Conservation (phyloP, 2,113 vertebrate genomes). For the Anhinga rufa region DNA sequence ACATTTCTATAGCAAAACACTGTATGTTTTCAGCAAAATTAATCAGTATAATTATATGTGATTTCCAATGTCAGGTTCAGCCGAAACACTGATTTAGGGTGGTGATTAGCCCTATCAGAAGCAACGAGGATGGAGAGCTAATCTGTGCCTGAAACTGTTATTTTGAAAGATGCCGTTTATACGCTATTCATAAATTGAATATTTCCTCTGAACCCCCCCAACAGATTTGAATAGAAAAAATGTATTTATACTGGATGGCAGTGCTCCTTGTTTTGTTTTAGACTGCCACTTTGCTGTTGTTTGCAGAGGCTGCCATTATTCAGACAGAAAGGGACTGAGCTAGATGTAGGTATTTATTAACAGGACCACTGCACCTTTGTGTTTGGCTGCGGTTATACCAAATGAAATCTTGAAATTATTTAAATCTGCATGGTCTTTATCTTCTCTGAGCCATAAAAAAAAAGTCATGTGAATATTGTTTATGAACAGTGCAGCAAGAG, state of each 20-base stretch:
- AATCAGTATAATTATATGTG: conserved; percentile 53
- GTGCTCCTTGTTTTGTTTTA: neutral
- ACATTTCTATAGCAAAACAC: conserved; percentile 46
- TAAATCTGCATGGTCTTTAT: neutral
- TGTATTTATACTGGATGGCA: neutral
- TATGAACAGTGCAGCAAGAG: neutral
- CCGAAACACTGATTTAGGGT: neutral
- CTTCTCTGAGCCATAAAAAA: neutral
- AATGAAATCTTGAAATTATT: neutral
- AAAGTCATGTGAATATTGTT: neutral
- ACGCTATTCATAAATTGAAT: neutral
- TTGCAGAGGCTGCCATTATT: neutral
- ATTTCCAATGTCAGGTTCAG: conserved; percentile 31
- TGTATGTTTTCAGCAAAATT: conserved; percentile 49
- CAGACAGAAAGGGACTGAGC: neutral
- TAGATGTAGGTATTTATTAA: neutral
- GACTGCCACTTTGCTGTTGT: neutral
- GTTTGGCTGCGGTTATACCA: neutral
- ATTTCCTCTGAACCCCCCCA: neutral
- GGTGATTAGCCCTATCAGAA: conserved; percentile 35
- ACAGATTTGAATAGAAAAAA: neutral
- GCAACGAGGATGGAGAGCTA: conserved; percentile 3
- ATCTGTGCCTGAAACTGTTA: neutral
- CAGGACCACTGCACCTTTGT: neutral
- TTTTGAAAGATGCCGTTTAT: neutral